Evolutionary conservation across 2,888 invertebrate species (phyloP), one percentile per base, ranked within the genome.

Genomic region (Beris morrisii): DNA sequence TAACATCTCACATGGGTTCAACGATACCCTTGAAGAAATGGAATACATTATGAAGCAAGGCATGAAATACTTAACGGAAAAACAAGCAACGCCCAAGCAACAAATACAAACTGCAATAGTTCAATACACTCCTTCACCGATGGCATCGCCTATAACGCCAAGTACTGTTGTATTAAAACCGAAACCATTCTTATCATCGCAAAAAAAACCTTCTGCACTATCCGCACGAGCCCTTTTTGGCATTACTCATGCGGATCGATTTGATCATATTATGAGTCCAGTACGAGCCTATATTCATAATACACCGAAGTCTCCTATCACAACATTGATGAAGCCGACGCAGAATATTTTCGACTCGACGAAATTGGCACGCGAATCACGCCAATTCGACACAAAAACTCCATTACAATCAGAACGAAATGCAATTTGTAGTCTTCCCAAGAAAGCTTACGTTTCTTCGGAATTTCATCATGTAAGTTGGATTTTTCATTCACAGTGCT

Each of bases 21-120:
- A 82, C 69, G 79, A 81, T 69, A 81, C 82, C 4, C 75, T 82
- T 65, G 82, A 82, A 73, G 79, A 82, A 72, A 79, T 82, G 54
- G 80, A 81, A 46, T 79, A 81, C 68, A 76, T 81, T 72, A 75
- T 81, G 71, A 75, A 78, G 57, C 76, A 77, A 32, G 81, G 79
- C 3, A 72, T 76, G 70, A 76, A 81, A 66, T 76, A 77, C 64
- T 75, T 78, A 71, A 54, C 15, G 7, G 52, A 66, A 65, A 65
- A 61, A 44, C 68, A 64, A n/a, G 44, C 4, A 7, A 46, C 50
- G n/a, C 50, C 61, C 11, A 30, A 28, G n/a, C 63, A 65, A 46
- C 54, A 50, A 65, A 0, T 68, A 2, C 0, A 71, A 64, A 31
- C 59, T 64, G 54, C 64, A 58, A 66, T 67, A 70, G 45, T 31